Base-by-base conservation (phyloP, 2,113 vertebrate genomes). In the Sander lucioperca region DNA sequence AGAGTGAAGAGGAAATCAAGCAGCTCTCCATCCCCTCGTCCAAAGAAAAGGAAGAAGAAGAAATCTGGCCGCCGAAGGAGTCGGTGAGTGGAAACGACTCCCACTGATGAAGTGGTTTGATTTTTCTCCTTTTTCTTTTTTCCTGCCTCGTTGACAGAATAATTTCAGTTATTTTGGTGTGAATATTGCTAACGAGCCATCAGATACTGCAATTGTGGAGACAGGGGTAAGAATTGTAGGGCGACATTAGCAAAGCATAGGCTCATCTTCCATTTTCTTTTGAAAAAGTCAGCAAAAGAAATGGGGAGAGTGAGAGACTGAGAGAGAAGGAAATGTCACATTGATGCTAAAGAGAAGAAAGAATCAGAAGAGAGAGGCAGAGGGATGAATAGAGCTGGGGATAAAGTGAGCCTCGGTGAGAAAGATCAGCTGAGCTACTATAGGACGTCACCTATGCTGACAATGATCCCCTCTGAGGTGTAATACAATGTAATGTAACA, bases 11-110 rank as follows among this genome's bases (percentile, higher is more conserved):
- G 93, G 74, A 97, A 96, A 93, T 97, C 96, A 0, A 99, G 97
- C 96, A 99, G 97, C 92, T 99, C 98, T 57, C 92, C 94, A 45
- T 99, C 98, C 36, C 98, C 98, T 57, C 97, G 96, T 3, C 97
- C 97, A 75, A 99, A 98, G 94, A 99, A 99, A 93, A 97, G 97
- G 86, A 99, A 99, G 96, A 99, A 99, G 93, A 99, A 99, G 96
- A 99, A 98, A 96, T 97, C 97, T 0, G 92, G 97, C 30, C 97
- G 96, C 84, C 95, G 96, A 81, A 96, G 96, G 86, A 99, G 95
- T 89, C 97, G 97, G 98, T 99, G 93, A 96, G 97, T 96, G 77
- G 65, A 71, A 86, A 19, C 36, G 4, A 63, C 73, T 51, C 77
- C 62, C 33, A 7, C 56, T 84, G 65, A 79, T 79, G 77, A 83